Conservation (phyloP, 2,888 invertebrate species). For the Nasonia oneida region DNA sequence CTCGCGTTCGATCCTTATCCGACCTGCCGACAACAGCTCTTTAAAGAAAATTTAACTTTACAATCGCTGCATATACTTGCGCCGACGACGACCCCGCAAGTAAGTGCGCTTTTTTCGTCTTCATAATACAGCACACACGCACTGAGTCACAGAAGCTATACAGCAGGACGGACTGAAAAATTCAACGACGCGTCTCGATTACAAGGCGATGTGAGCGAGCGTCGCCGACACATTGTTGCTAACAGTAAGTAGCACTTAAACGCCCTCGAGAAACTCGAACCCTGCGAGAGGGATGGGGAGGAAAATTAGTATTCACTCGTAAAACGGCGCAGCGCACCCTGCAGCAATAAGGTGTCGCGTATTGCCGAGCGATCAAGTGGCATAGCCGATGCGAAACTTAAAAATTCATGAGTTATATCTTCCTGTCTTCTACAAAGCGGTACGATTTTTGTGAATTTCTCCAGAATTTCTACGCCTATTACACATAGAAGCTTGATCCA, state of each 20-base stretch:
- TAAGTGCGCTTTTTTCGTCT: neutral
- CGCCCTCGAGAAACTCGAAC: neutral
- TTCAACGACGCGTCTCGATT: conserved; percentile 4
- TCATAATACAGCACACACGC: neutral
- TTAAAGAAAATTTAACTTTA: conserved; percentile 14
- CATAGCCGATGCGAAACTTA: neutral
- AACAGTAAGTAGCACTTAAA: neutral
- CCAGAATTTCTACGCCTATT: too few relatives aligned
- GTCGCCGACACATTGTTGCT: neutral
- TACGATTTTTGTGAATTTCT: too few relatives aligned
- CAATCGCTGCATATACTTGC: neutral
- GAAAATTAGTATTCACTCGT: neutral
- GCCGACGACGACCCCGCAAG: neutral
- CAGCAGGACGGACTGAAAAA: neutral
- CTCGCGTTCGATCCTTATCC: conserved; percentile 2
- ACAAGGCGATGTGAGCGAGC: neutral
- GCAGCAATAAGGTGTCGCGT: neutral
- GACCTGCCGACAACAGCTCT: neutral
- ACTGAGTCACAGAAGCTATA: neutral
- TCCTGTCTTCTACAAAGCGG: too few relatives aligned
- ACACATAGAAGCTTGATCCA: too few relatives aligned
- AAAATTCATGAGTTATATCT: neutral
- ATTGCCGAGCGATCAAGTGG: neutral
- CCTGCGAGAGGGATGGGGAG: neutral
- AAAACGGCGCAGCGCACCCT: neutral